Percentiles rank a stretch among this genome's conserved stretches.
Conservation (phyloP, 2,888 invertebrate genomes). For the Catocala sponsa region DNA sequence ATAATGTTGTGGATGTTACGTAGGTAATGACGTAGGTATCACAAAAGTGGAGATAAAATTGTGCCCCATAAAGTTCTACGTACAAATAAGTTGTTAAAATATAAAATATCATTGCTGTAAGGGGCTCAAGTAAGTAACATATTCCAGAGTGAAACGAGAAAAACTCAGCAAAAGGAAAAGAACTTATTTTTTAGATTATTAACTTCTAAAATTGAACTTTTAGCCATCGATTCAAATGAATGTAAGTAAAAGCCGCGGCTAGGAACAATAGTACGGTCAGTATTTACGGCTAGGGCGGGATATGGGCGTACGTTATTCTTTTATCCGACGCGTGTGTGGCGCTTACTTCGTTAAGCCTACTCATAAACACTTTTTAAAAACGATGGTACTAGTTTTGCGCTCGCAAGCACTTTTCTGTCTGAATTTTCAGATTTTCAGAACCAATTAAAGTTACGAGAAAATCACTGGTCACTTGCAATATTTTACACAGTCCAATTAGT, state of each 20-base stretch:
- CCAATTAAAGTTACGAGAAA: conserved; percentile 44
- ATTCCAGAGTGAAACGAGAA: too few species aligned
- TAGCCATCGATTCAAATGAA: conserved; percentile 24
- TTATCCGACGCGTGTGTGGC: conserved; percentile 61
- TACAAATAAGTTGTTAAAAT: not conserved
- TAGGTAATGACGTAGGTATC: conserved; percentile 27
- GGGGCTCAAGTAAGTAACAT: not conserved
- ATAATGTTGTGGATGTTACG: conserved; percentile 25
- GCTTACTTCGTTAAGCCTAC: conserved; percentile 58
- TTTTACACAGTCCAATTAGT: conserved; percentile 48
- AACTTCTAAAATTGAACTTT: not conserved
- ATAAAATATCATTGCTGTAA: too few species aligned
- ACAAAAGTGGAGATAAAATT: not conserved
- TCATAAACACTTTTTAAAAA: conserved; percentile 60
- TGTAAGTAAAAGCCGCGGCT: conserved; percentile 23
- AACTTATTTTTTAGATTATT: too few species aligned
- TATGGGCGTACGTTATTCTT: conserved; percentile 55
- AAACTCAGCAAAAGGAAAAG: too few species aligned
- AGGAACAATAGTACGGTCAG: conserved; percentile 30
- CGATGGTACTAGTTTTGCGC: conserved; percentile 53
- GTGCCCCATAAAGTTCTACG: too few species aligned
- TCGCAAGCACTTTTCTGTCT: conserved; percentile 39
- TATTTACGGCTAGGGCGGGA: conserved; percentile 51
- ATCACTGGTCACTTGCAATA: conserved; percentile 47
- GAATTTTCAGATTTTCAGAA: conserved; percentile 34